These are phyloP conservation scores for Cassiopea xamachana DNA, from an alignment of 30 jellyfish, hydroid and myxozoan species.

Conservation along the genomic window DNA sequence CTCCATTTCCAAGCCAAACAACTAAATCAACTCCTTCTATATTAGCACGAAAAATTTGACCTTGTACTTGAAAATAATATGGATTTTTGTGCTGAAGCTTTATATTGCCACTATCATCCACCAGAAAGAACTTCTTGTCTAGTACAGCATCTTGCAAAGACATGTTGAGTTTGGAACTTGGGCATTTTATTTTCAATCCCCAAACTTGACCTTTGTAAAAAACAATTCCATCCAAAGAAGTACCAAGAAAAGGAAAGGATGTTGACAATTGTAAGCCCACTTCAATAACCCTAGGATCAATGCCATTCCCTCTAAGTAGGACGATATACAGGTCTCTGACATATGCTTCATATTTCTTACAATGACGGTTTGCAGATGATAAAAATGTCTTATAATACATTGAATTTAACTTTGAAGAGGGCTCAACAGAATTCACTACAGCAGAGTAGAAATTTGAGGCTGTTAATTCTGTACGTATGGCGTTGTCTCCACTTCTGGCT, in stretches of 20 bases:
- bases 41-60: conserved; percentile 56
- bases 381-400: conserved; percentile 48
- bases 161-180: conserved; percentile 32
- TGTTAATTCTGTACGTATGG: conserved; percentile 36
- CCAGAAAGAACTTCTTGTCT: conserved; percentile 40
- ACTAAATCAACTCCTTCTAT: conserved; percentile 28
- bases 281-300: conserved; percentile 19
- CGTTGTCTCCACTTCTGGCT: conserved; percentile 29
- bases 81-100: conserved; percentile 26
- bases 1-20: conserved; percentile 48
- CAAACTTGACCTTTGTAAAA: conserved; percentile 17
- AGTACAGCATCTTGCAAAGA: conserved; percentile 48
- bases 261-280: conserved; percentile 44
- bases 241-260: conserved; percentile 55
- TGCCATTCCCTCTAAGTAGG: conserved; percentile 38
- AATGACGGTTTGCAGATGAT: conserved; percentile 44
- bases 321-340: conserved; percentile 29
- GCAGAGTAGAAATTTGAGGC: conserved; percentile 63
- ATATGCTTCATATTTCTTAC: conserved; percentile 49
- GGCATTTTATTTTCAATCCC: conserved; percentile 64
- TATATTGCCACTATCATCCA: background rate
- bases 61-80: conserved; percentile 55
- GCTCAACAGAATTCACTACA: conserved; percentile 71
- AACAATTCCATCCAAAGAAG: conserved; percentile 55
- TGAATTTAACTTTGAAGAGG: conserved; percentile 35